These are phyloP conservation scores for Dolichallabes microphthalmus DNA, from an alignment of 2,113 vertebrate genomes.

Conservation along the genomic window DNA sequence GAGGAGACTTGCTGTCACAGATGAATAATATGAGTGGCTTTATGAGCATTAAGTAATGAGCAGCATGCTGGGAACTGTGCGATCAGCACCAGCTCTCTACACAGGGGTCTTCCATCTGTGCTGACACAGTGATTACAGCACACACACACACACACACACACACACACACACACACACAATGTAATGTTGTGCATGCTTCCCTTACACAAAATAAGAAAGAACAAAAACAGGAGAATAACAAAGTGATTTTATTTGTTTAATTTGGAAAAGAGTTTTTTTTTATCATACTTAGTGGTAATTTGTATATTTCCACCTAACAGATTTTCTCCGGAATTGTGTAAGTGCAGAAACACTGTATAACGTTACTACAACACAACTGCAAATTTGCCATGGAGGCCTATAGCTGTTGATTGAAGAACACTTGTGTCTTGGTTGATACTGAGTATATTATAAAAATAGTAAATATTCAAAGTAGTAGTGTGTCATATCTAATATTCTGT, in stretches of 20 bases:
- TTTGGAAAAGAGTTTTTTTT: background rate
- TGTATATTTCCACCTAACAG: background rate
- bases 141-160: conserved; percentile 44
- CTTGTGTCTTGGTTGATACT: background rate
- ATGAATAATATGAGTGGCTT: conserved; percentile 74
- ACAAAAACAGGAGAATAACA: background rate
- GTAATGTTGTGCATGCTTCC: conserved; percentile 24
- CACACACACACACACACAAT: conserved; percentile 20
- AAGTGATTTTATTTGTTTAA: background rate
- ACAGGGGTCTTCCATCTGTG: conserved; percentile 64
- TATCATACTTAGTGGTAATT: too few relatives aligned
- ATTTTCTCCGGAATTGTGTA: background rate
- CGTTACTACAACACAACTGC: background rate
- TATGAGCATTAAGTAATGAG: conserved; percentile 77
- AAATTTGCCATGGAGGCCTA: background rate
- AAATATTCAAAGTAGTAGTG: background rate
- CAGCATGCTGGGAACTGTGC: conserved; percentile 64
- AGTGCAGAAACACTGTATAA: background rate
- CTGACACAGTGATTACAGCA: conserved; percentile 57
- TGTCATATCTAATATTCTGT: background rate
- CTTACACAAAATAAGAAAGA: conserved; percentile 22
- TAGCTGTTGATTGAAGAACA: background rate
- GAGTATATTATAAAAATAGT: background rate
- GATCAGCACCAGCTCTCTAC: conserved; percentile 57
- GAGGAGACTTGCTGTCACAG: conserved; percentile 67